Evolutionary conservation across 1,140 invertebrate genomes (phyloP).

Genomic region (Euborellia annulipes): DNA sequence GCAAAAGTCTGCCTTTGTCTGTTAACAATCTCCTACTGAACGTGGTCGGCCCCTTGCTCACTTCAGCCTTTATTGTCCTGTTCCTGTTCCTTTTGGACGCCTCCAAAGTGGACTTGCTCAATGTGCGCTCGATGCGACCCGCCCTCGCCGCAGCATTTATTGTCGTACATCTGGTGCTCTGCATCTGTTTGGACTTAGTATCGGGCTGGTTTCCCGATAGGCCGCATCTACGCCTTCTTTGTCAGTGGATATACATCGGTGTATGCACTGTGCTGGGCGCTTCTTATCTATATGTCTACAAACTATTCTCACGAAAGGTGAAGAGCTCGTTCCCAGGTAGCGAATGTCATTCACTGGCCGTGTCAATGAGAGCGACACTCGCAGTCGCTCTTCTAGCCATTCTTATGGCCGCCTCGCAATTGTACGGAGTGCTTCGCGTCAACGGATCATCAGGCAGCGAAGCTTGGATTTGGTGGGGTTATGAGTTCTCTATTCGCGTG

Average conservation of each 20-base stretch:
- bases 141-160: conserved; percentile 51
- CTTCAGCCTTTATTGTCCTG: conserved; percentile 67
- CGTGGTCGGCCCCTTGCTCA: conserved; percentile 65
- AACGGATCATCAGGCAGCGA: conserved; percentile 26
- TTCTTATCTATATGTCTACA: conserved; percentile 70
- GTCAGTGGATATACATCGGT: conserved; percentile 65
- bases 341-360: conserved; percentile 36
- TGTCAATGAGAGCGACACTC: conserved; percentile 69
- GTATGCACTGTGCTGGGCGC: conserved; percentile 61
- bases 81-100: conserved; percentile 68
- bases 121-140: conserved; percentile 33
- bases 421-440: conserved; percentile 48
- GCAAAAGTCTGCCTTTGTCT: conserved; percentile 55
- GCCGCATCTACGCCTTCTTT: conserved; percentile 51
- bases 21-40: conserved; percentile 67
- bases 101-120: conserved; percentile 30
- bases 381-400: conserved; percentile 68
- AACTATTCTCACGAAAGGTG: conserved; percentile 27
- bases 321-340: conserved; percentile 23
- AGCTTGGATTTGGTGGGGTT: conserved; percentile 77
- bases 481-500: conserved; percentile 65
- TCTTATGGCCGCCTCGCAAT: conserved; percentile 59
- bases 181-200: conserved; percentile 62
- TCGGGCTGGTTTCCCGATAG: conserved; percentile 30
- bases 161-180: conserved; percentile 57